Conservation (phyloP, 2,888 invertebrate species). For the Steinernema scapterisci region DNA sequence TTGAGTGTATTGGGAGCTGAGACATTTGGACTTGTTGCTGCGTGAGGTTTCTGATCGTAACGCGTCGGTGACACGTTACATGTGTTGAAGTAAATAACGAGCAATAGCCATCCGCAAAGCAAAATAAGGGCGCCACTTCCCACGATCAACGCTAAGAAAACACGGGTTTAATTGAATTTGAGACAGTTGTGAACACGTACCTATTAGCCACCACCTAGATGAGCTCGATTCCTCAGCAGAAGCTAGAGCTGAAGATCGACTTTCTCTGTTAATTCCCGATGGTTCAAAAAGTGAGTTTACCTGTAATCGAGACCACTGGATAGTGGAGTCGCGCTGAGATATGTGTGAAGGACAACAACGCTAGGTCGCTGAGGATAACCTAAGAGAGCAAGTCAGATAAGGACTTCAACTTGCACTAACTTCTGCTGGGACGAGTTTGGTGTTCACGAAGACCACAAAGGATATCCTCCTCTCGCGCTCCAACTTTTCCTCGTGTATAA, state of each 20-base stretch:
- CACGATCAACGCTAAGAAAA: constrained; percentile 34
- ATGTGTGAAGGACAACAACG: constrained; percentile 39
- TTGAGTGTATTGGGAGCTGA: too few species aligned
- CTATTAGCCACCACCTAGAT: constrained; percentile 27
- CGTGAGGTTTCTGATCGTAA: background rate
- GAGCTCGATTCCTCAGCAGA: background rate
- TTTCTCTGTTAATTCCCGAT: background rate
- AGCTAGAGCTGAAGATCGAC: background rate
- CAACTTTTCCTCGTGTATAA: background rate
- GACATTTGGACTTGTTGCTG: too few species aligned
- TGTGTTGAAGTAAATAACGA: constrained; percentile 45
- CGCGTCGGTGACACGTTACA: constrained; percentile 33
- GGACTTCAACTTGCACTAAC: background rate
- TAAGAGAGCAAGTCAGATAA: background rate
- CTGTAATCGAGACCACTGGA: constrained; percentile 33
- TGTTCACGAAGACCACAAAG: constrained; percentile 1
- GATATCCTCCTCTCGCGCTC: background rate
- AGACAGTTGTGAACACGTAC: background rate
- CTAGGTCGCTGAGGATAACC: constrained; percentile 33
- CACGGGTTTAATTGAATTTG: background rate
- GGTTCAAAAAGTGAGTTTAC: constrained; percentile 14
- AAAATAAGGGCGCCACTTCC: constrained; percentile 40
- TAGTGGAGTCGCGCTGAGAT: constrained; percentile 36
- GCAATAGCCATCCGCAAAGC: constrained; percentile 42
- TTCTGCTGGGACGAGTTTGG: constrained; percentile 1